Evolutionary conservation across 2,888 invertebrate species (phyloP).

Genomic region (Tetranychus truncatus): DNA sequence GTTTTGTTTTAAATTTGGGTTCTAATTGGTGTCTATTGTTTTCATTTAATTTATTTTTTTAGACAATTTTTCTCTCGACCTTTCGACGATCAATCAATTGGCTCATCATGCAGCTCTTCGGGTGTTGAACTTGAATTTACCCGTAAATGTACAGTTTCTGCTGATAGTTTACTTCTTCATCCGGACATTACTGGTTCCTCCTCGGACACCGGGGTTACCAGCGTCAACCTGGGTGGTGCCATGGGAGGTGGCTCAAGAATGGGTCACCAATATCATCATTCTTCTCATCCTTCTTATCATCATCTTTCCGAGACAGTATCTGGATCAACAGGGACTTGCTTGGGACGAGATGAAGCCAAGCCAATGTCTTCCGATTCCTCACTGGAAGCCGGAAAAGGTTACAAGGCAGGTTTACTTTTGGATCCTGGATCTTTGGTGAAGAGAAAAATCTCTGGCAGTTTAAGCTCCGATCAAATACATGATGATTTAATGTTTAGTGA

Average conservation of each 20-base stretch:
- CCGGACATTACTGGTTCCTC: slow-evolving; percentile 14
- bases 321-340: background rate
- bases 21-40: background rate
- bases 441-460: slow-evolving; percentile 15
- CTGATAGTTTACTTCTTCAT: slow-evolving; percentile 20
- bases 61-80: slow-evolving; percentile 4
- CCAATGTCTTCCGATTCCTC: slow-evolving; percentile 3
- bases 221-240: background rate
- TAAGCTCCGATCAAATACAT: slow-evolving; percentile 21
- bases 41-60: background rate
- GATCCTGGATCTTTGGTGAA: slow-evolving; percentile 1
- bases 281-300: background rate
- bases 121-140: slow-evolving; percentile 26
- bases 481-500: background rate
- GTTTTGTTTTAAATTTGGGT: too few relatives aligned
- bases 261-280: background rate
- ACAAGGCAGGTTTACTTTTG: background rate
- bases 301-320: background rate
- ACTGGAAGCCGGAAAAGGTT: slow-evolving; percentile 5
- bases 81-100: slow-evolving; percentile 8
- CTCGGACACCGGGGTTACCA: background rate
- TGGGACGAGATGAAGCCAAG: background rate
- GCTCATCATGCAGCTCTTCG: slow-evolving; percentile 18
- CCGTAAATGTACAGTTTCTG: slow-evolving; percentile 22
- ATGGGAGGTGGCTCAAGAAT: background rate